These are phyloP conservation scores for Parasteatoda lunata DNA, from an alignment of 2,888 invertebrate species.

Conservation along the genomic window DNA sequence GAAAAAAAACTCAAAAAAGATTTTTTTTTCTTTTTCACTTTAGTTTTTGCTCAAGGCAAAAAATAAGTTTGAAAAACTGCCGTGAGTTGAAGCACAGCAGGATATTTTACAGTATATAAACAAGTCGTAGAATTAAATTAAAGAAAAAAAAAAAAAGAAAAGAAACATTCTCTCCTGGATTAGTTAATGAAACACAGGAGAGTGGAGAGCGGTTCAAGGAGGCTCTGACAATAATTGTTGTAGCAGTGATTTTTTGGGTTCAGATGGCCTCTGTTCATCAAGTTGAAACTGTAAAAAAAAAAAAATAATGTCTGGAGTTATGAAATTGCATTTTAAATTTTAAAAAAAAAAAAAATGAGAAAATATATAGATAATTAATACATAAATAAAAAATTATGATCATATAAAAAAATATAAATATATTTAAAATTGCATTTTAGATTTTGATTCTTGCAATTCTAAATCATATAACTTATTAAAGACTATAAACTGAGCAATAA, in stretches of 20 bases:
- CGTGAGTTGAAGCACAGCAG: not conserved
- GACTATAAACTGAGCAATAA: too few relatives aligned
- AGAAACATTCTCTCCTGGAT: not conserved
- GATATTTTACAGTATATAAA: not conserved
- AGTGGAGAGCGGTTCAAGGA: constrained; percentile 54
- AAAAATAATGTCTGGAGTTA: not conserved
- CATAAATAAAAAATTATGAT: too few relatives aligned
- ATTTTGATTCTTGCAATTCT: too few relatives aligned
- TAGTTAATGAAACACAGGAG: not conserved
- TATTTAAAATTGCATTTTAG: too few relatives aligned
- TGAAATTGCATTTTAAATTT: too few relatives aligned
- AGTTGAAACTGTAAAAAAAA: constrained; percentile 42
- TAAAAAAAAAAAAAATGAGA: too few relatives aligned
- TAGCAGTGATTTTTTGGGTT: constrained; percentile 86
- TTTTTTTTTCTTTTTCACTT: too few relatives aligned
- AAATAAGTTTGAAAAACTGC: not conserved
- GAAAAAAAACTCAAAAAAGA: too few relatives aligned
- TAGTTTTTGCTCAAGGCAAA: not conserved
- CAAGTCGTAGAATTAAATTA: not conserved
- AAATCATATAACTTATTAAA: too few relatives aligned
- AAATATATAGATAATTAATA: too few relatives aligned
- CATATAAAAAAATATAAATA: too few relatives aligned
- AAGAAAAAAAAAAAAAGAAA: not conserved
- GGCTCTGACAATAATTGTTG: constrained; percentile 88
- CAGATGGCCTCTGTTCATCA: constrained; percentile 82